Conservation (phyloP, 2,113 vertebrate species). For the Coturnix japonica region DNA sequence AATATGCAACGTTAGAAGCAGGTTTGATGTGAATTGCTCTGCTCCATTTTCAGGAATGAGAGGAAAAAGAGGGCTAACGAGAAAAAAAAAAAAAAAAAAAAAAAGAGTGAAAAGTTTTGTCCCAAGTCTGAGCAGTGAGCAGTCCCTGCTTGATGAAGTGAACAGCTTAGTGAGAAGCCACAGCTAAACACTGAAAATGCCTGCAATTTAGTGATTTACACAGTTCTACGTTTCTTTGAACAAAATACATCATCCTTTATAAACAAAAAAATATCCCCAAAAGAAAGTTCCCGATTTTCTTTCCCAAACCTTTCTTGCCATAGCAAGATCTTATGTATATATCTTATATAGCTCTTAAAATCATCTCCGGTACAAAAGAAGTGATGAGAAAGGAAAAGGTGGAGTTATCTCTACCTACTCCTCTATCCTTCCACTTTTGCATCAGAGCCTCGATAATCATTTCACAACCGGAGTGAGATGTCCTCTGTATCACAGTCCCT, state of each 20-base stretch:
- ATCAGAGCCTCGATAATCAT: slow-evolving; percentile 42
- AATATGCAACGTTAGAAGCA: background rate
- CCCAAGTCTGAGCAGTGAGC: background rate
- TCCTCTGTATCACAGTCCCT: slow-evolving; percentile 24
- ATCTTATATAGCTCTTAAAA: background rate
- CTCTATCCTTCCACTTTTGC: slow-evolving; percentile 10
- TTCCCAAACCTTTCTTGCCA: background rate
- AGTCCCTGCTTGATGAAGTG: background rate
- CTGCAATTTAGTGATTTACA: background rate
- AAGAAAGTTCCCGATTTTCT: background rate
- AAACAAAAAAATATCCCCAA: background rate
- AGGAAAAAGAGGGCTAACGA: background rate
- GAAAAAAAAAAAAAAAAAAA: background rate
- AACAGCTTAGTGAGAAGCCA: background rate
- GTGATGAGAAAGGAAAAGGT: background rate
- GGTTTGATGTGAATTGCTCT: background rate
- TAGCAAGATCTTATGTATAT: no score
- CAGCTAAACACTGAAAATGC: background rate
- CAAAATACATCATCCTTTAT: background rate
- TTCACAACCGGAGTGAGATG: slow-evolving; percentile 25
- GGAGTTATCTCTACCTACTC: background rate
- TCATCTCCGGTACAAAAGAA: background rate
- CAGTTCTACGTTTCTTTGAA: background rate
- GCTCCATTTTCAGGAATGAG: background rate
- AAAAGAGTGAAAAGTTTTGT: background rate